phyloP scores from a whole-genome alignment of 2,113 vertebrate genomes.

The Aegotheles bennettii region DNA sequence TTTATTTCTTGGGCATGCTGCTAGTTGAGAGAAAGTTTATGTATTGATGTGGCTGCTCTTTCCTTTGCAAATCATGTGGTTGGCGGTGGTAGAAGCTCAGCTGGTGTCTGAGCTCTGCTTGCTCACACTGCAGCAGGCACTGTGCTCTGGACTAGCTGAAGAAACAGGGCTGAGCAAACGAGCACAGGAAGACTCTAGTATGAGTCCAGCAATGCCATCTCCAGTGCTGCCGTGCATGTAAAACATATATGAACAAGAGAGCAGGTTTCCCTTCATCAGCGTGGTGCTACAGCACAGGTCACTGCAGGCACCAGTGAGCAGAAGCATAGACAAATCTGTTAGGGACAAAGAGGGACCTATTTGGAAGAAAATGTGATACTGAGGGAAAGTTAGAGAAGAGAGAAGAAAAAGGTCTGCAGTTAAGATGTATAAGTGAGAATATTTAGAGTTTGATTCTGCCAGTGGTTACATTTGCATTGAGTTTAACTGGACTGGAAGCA shows the following conservation, averaged over 20 bases:
- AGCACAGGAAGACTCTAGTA: not conserved
- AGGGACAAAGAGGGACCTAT: not conserved
- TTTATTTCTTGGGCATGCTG: not conserved
- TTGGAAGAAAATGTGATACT: not conserved
- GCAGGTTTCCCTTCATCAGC: not conserved
- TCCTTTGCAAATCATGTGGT: not conserved
- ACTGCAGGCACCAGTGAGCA: not conserved
- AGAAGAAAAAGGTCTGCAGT: not conserved
- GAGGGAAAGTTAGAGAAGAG: not conserved
- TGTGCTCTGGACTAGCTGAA: not conserved
- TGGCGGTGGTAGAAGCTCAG: not conserved
- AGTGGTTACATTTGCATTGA: not conserved
- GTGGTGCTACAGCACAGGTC: not conserved
- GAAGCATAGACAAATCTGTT: not conserved
- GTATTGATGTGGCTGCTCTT: not conserved
- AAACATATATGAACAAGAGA: fast-evolving
- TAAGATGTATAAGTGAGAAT: not conserved
- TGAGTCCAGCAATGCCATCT: not conserved
- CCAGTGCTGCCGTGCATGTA: fast-evolving
- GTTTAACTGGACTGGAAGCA: not conserved
- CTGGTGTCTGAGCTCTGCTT: not conserved
- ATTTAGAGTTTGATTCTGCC: not conserved
- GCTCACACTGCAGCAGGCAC: not conserved
- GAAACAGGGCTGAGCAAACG: not conserved
- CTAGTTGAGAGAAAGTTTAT: not conserved